Evolutionary conservation across 2,797 vertebrate species (phyloP), one percentile per base, ranked within the genome.

Genomic region (Nyctalus aviator): DNA sequence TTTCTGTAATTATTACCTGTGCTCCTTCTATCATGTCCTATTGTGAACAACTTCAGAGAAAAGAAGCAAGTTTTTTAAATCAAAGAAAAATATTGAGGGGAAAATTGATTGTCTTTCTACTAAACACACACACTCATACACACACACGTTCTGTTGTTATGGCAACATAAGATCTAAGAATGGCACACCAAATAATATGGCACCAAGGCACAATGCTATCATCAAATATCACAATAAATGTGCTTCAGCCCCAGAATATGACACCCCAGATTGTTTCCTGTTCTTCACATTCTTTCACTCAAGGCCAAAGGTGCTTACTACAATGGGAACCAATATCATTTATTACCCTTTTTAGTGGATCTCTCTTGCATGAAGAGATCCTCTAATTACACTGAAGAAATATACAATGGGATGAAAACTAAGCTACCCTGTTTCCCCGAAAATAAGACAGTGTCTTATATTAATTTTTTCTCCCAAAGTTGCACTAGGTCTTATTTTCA

Each of bases 61-160:
- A 96, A 94, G 41, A 95, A 88, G 13, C 41, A 50, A 82, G 41
- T 95, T 96, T 90, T 94, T 95, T 87, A 96, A 68, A 96, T 96
- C 57, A 96, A 97, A 64, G 37, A 92, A 96, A 95, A 93, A 94
- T 95, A 96, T 27, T 94, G 37, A 94, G 46, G 89, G 53, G 55
- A 59, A 1, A 81, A 57, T 1, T 62, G 83, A 71, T 12, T 1
- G 12, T 93, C 87, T 95, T 91, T 90, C 73, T 69, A 66, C 72
- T 88, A 93, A 82, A 59, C 48, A 94, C 53, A 68, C 46, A 73
- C 50, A 91, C 35, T 50, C 37, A 71, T 21, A 53, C 6, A 90
- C 48, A 92, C n/a, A 53, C 3, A 88, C 41, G 88, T 91, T 96
- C 86, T 96, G 94, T 97, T 88, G 97, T 97, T 98, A 98, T 96